Conservation (phyloP, 1,140 invertebrate genomes). For the Solenopsis invicta region DNA sequence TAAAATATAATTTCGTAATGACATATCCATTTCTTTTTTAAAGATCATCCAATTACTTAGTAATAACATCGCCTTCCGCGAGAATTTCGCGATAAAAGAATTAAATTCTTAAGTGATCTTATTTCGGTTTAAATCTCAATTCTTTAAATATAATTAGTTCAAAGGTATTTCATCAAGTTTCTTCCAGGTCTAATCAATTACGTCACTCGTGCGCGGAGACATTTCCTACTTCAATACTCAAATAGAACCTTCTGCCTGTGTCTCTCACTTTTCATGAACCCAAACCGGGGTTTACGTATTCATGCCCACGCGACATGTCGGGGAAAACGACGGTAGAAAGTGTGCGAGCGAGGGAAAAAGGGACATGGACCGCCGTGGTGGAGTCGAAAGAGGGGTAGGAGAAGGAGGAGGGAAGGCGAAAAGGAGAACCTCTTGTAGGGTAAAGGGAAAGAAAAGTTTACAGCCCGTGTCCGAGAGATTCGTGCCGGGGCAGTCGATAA, state of each 20-base stretch:
- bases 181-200: constrained; percentile 56
- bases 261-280: constrained; percentile 59
- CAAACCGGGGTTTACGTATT: constrained; percentile 72
- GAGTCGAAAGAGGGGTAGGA: background rate
- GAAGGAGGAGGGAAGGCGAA: background rate
- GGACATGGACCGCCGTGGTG: background rate
- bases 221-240: constrained; percentile 26
- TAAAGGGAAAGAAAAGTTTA: constrained; percentile 75
- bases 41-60: constrained; percentile 4
- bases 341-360: constrained; percentile 37
- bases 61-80: background rate
- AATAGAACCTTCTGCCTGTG: constrained; percentile 44
- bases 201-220: constrained; percentile 18
- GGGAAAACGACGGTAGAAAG: constrained; percentile 40
- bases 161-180: constrained; percentile 34
- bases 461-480: constrained; percentile 73
- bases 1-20: constrained; percentile 36
- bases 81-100: background rate
- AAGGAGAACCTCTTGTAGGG: constrained; percentile 50
- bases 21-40: background rate
- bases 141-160: constrained; percentile 27
- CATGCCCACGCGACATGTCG: constrained; percentile 66
- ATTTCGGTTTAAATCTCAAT: constrained; percentile 36
- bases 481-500: constrained; percentile 77
- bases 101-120: constrained; percentile 35